These are phyloP conservation scores for Holcopasites calliopsidis DNA, from an alignment of 1,140 invertebrate genomes.

Conservation along the genomic window DNA sequence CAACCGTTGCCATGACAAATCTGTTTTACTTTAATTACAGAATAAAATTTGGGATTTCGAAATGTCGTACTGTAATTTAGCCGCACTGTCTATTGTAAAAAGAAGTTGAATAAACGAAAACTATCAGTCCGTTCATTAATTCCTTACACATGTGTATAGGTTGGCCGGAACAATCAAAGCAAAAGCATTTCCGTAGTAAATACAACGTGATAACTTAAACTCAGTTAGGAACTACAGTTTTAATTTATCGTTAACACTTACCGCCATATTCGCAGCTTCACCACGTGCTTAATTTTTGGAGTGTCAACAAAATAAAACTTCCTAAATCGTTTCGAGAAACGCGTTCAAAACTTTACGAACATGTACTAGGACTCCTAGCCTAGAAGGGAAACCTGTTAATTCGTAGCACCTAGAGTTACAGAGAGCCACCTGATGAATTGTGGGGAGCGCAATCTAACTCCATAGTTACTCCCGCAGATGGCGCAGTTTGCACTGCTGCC, in stretches of 20 bases:
- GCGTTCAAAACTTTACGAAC: not conserved
- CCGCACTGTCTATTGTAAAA: not conserved
- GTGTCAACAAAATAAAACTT: not conserved
- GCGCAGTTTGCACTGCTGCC: too few species aligned
- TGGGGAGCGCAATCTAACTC: too few species aligned
- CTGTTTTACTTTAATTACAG: not conserved
- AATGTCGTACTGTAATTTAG: not conserved
- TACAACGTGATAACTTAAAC: not conserved
- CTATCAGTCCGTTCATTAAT: not conserved
- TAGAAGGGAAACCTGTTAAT: not conserved
- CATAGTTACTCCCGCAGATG: too few species aligned
- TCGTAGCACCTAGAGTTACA: not conserved
- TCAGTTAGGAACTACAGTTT: not conserved
- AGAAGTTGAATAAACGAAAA: not conserved
- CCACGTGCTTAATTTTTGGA: not conserved
- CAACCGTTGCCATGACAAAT: too few species aligned
- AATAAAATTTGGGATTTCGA: not conserved
- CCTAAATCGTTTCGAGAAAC: not conserved
- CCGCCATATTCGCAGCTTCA: constrained; percentile 27
- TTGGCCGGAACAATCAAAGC: constrained; percentile 9
- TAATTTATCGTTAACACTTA: constrained; percentile 12
- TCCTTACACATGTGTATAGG: not conserved
- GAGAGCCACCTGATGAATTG: not conserved
- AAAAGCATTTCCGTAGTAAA: not conserved
- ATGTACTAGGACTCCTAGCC: too few species aligned